Conservation (phyloP, 2,888 invertebrate species). For the Acrobasis consociella region DNA sequence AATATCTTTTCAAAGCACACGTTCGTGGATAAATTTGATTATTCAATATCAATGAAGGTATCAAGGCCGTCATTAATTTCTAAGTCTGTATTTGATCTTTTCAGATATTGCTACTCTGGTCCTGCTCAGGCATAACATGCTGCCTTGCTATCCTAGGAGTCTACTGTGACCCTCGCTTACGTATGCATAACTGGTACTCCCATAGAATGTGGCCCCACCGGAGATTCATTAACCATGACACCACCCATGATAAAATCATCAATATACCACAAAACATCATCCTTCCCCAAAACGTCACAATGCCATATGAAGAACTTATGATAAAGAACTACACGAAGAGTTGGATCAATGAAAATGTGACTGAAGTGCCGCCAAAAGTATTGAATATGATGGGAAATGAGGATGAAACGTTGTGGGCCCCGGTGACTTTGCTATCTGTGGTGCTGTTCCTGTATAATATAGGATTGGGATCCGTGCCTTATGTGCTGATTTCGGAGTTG, state of each 20-base stretch:
- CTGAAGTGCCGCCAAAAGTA: constrained; percentile 40
- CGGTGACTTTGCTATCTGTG: constrained; percentile 63
- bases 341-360: constrained; percentile 41
- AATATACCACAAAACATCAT: constrained; percentile 23
- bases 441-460: constrained; percentile 73
- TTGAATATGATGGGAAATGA: constrained; percentile 21
- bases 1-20: too few species aligned
- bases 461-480: constrained; percentile 76
- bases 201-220: constrained; percentile 60
- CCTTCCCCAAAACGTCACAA: constrained; percentile 25
- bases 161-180: constrained; percentile 71
- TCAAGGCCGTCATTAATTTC: too few species aligned
- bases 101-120: constrained; percentile 71
- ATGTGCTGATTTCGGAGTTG: constrained; percentile 69
- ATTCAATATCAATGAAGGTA: too few species aligned
- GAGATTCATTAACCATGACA: constrained; percentile 41
- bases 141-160: constrained; percentile 67
- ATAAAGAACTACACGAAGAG: constrained; percentile 41
- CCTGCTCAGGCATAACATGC: constrained; percentile 72
- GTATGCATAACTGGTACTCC: constrained; percentile 63
- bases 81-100: constrained; percentile 32
- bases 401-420: constrained; percentile 57
- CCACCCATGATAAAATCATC: constrained; percentile 34
- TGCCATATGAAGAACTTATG: constrained; percentile 24
- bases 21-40: too few species aligned